Percentiles rank a stretch among this genome's conserved stretches.
These are phyloP conservation scores for Alethe diademata DNA, from an alignment of 2,113 vertebrate genomes.

Conservation along the genomic window DNA sequence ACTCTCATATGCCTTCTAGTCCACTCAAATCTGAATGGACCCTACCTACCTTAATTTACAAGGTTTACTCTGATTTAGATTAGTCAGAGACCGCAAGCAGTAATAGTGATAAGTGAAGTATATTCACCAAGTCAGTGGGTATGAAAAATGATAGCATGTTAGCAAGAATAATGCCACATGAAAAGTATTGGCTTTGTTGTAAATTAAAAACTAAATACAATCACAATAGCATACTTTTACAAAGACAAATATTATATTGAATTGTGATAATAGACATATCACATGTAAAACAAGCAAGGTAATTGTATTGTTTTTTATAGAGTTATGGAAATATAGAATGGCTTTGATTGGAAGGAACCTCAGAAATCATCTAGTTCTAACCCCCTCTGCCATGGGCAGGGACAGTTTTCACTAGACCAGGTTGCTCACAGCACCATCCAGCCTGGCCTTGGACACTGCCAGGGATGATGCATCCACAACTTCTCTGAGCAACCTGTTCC, in stretches of 20 bases:
- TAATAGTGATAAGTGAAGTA: neutral
- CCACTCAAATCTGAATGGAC: neutral
- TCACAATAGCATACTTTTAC: slow-evolving; percentile 2
- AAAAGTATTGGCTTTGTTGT: neutral
- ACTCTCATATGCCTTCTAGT: neutral
- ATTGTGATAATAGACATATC: slow-evolving; percentile 36
- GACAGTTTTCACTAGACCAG: neutral
- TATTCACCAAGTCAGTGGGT: neutral
- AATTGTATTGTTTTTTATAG: slow-evolving; percentile 33
- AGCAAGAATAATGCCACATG: neutral
- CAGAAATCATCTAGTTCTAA: neutral
- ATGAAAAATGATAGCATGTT: neutral
- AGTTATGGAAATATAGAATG: neutral
- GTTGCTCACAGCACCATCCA: neutral
- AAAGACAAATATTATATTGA: slow-evolving; percentile 38
- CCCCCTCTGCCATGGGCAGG: no score
- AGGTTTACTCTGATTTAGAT: neutral
- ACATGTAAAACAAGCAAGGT: slow-evolving; percentile 44
- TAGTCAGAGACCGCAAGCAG: neutral
- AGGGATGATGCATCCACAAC: neutral
- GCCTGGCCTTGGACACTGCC: neutral
- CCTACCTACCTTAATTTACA: neutral
- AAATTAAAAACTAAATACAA: slow-evolving; percentile 52
- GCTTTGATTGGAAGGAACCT: neutral
- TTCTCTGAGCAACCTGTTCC: neutral